phyloP scores from a whole-genome alignment of 2,888 invertebrate genomes.

The Caenorhabditis doughertyi region DNA sequence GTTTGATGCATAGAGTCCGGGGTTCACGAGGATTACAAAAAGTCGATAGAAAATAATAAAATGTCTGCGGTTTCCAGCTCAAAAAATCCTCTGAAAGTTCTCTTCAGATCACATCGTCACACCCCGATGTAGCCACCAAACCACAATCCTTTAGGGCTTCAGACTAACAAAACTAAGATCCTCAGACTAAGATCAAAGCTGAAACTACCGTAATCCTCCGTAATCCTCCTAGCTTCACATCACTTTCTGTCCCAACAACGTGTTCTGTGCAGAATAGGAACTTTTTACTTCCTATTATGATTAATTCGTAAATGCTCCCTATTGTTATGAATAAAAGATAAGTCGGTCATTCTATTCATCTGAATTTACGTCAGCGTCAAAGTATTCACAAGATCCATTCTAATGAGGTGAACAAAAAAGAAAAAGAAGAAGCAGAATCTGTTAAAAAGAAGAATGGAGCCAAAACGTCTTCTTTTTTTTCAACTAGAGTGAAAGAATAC shows the following conservation, averaged over 20 bases:
- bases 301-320: constrained; percentile 37
- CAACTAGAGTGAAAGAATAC: constrained; percentile 8
- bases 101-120: too few relatives aligned
- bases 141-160: background rate
- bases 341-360: constrained; percentile 39
- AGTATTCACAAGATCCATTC: constrained; percentile 43
- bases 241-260: background rate
- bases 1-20: too few relatives aligned
- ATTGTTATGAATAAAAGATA: constrained; percentile 54
- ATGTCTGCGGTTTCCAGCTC: too few relatives aligned
- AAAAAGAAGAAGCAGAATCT: constrained; percentile 15
- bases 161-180: background rate
- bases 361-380: background rate
- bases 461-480: background rate
- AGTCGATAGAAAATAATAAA: too few relatives aligned
- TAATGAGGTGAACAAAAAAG: constrained; percentile 52
- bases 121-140: too few relatives aligned
- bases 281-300: constrained; percentile 21
- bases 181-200: background rate
- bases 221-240: background rate
- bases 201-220: background rate
- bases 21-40: too few relatives aligned
- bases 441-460: background rate
- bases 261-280: background rate
- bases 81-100: too few relatives aligned